phyloP scores from a whole-genome alignment of 2,888 invertebrate species.

The Ecdyonurus torrentis region DNA sequence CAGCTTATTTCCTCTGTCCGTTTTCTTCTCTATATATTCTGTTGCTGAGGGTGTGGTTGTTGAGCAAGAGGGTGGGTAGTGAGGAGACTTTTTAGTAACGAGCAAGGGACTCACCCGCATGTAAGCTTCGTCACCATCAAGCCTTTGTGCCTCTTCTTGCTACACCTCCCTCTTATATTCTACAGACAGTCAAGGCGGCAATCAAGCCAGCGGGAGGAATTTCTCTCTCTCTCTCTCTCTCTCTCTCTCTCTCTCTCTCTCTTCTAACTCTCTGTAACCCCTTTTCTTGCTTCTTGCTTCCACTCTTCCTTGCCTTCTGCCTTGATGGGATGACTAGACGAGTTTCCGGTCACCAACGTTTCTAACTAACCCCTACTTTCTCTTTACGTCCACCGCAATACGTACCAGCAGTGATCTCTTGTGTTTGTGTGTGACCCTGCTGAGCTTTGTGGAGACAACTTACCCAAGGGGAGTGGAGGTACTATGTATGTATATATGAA shows the following conservation, averaged over 20 bases:
- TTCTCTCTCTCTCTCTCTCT: not conserved
- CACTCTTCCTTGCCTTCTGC: not conserved
- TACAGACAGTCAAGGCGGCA: not conserved
- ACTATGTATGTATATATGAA: too few relatives aligned
- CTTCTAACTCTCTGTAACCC: not conserved
- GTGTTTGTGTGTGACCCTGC: too few relatives aligned
- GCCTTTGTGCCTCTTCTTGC: not conserved
- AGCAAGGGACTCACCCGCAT: not conserved
- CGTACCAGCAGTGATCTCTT: too few relatives aligned
- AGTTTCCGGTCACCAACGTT: not conserved
- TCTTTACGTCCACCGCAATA: too few relatives aligned
- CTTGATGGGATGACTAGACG: not conserved
- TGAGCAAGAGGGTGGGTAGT: not conserved
- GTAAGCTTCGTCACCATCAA: not conserved
- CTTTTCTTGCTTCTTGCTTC: slow-evolving; percentile 1
- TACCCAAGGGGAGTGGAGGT: too few relatives aligned
- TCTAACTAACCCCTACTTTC: not conserved
- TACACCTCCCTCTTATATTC: not conserved
- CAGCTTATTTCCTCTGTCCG: slow-evolving; percentile 19
- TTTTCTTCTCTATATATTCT: not conserved
- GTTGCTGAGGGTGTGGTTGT: not conserved
- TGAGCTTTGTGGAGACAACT: too few relatives aligned
- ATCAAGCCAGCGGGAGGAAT: not conserved
- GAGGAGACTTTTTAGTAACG: not conserved
- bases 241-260: slow-evolving; percentile 1